Percentiles rank a stretch among this genome's conserved stretches.
Evolutionary conservation across 2,888 invertebrate genomes (phyloP).

Genomic region (Melanostoma scalare): DNA sequence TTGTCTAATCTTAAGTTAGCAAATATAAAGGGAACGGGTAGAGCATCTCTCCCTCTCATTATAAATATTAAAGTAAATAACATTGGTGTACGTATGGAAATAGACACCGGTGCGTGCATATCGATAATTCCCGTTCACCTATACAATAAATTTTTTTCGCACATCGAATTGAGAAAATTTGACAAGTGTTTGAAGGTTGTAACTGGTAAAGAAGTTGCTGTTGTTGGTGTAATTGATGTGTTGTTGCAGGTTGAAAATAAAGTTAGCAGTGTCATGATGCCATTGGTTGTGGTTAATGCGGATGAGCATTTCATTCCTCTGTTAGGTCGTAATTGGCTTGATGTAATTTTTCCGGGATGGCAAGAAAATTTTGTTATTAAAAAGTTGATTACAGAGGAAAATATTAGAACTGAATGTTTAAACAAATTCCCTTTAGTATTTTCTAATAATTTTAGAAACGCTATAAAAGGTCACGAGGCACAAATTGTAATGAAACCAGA

Average conservation of each 20-base stretch:
- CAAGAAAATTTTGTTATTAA: constrained; percentile 5
- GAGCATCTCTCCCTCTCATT: constrained; percentile 2
- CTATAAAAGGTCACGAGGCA: constrained; percentile 28
- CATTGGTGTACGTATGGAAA: constrained; percentile 44
- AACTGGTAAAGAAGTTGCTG: constrained; percentile 37
- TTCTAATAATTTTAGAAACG: constrained; percentile 47
- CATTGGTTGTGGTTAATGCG: constrained; percentile 50
- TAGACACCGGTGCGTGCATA: constrained; percentile 60
- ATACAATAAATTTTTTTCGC: constrained; percentile 44
- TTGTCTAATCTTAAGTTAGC: constrained; percentile 14
- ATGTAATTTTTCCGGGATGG: constrained; percentile 47
- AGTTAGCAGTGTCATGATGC: constrained; percentile 14
- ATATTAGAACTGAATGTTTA: constrained; percentile 41
- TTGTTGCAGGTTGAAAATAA: constrained; percentile 7
- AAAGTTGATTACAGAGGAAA: background rate
- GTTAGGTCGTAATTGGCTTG: constrained; percentile 51
- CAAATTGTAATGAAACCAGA: constrained; percentile 53
- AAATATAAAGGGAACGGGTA: background rate
- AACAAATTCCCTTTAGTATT: constrained; percentile 21
- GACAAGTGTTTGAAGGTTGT: constrained; percentile 27
- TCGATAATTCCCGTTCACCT: constrained; percentile 47
- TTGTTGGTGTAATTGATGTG: constrained; percentile 46
- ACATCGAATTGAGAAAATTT: constrained; percentile 19
- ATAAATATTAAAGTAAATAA: constrained; percentile 17
- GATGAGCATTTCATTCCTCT: constrained; percentile 44